A percentile compares a stretch with the other conserved stretches of the same genome.
These are phyloP conservation scores for Anguilla megastoma DNA, from an alignment of 2,797 vertebrate genomes.

Conservation along the genomic window DNA sequence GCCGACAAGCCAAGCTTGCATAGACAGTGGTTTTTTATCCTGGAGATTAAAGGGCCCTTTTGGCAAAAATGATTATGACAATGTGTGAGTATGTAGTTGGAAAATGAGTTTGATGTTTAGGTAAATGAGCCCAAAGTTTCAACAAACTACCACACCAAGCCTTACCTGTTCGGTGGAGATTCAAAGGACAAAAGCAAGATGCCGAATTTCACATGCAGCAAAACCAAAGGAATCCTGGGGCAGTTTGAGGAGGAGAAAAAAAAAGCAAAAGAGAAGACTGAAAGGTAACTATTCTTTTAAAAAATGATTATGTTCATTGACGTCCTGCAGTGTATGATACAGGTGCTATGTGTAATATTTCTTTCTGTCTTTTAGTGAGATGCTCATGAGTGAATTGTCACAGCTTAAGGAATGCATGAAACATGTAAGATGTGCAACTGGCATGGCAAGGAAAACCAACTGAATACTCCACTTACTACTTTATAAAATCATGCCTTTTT, in stretches of 20 bases:
- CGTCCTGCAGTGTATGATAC: neutral
- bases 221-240: constrained; percentile 74
- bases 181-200: constrained; percentile 66
- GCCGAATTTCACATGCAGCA: constrained; percentile 62
- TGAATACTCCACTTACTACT: neutral
- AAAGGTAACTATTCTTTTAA: constrained; percentile 71
- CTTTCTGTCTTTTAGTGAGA: constrained; percentile 73
- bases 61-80: neutral
- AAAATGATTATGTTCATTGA: neutral
- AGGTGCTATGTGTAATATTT: constrained; percentile 35
- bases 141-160: constrained; percentile 85
- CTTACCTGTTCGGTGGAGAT: constrained; percentile 81
- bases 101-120: constrained; percentile 54
- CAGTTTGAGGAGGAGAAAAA: constrained; percentile 85
- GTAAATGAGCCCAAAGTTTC: constrained; percentile 81
- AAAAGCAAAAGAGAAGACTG: constrained; percentile 82
- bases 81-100: neutral
- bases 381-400: constrained; percentile 73
- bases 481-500: neutral
- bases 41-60: neutral
- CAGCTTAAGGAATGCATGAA: constrained; percentile 75
- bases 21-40: neutral
- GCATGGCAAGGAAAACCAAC: neutral
- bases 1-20: no score
- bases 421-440: constrained; percentile 74